phyloP scores from a whole-genome alignment of 2,113 vertebrate species.

The Trogon melanurus region DNA sequence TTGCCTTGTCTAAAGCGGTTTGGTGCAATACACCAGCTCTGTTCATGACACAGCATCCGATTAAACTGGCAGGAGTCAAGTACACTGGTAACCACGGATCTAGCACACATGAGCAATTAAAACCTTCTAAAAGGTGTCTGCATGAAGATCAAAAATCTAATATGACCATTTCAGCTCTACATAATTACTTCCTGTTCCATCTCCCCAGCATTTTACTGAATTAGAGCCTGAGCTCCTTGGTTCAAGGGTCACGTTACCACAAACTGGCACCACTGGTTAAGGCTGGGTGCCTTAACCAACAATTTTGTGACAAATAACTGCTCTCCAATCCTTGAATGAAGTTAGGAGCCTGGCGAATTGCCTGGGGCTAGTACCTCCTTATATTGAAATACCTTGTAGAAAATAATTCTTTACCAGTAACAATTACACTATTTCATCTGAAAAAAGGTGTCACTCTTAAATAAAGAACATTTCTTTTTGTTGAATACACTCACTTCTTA shows the following conservation, averaged over 20 bases:
- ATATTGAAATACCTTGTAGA: neutral
- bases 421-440: neutral
- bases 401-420: neutral
- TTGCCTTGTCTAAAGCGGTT: neutral
- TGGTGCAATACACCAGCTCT: neutral
- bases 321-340: neutral
- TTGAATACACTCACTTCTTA: conserved; percentile 87
- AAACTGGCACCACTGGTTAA: neutral
- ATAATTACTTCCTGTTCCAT: neutral
- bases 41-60: neutral
- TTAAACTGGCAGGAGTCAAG: neutral
- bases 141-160: neutral
- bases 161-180: neutral
- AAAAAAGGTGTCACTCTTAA: neutral
- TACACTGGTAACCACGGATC: neutral
- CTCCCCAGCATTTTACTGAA: neutral
- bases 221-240: neutral
- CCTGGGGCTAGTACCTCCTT: neutral
- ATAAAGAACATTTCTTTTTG: neutral
- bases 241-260: neutral
- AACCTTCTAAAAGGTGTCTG: neutral
- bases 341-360: neutral
- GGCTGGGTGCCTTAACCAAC: neutral
- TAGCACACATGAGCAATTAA: neutral
- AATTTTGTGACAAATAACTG: neutral